These are phyloP conservation scores for Erinaceus europaeus DNA, from an alignment of 2,113 vertebrate genomes.

Conservation along the genomic window DNA sequence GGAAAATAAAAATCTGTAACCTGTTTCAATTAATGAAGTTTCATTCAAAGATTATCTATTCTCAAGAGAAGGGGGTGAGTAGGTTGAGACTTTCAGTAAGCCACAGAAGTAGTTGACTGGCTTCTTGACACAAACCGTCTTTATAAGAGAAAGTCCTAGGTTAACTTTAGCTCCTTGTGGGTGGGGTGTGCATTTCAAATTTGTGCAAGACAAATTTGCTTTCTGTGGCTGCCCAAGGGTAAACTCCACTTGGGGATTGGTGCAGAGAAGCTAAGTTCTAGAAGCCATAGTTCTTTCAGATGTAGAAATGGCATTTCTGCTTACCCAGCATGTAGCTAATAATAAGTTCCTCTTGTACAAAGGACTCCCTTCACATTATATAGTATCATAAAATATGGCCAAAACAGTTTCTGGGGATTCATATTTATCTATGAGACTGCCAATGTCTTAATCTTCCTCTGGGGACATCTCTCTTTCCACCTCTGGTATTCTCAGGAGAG, in stretches of 20 bases:
- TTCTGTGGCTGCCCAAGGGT: background rate
- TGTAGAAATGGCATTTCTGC: background rate
- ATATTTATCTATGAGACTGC: conserved; percentile 77
- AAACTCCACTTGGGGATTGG: background rate
- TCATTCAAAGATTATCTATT: background rate
- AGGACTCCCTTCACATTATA: background rate
- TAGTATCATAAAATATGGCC: conserved; percentile 54
- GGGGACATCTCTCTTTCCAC: conserved; percentile 55
- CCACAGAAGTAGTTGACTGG: background rate
- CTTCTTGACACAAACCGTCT: background rate
- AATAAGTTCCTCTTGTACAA: background rate
- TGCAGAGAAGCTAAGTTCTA: background rate
- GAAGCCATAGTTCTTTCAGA: rapidly evolving
- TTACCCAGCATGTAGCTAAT: background rate
- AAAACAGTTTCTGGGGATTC: conserved; percentile 76
- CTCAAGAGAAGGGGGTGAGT: background rate
- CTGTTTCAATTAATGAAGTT: background rate
- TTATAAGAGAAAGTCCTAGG: background rate
- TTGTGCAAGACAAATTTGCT: too few relatives aligned
- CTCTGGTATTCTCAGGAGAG: conserved; percentile 62
- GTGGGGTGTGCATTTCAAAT: background rate
- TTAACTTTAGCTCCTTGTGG: background rate
- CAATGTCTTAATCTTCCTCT: conserved; percentile 73
- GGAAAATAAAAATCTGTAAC: background rate
- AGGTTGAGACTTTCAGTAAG: too few relatives aligned